Conservation (phyloP, 2,113 vertebrate genomes). For the Myiopsitta monachus region DNA sequence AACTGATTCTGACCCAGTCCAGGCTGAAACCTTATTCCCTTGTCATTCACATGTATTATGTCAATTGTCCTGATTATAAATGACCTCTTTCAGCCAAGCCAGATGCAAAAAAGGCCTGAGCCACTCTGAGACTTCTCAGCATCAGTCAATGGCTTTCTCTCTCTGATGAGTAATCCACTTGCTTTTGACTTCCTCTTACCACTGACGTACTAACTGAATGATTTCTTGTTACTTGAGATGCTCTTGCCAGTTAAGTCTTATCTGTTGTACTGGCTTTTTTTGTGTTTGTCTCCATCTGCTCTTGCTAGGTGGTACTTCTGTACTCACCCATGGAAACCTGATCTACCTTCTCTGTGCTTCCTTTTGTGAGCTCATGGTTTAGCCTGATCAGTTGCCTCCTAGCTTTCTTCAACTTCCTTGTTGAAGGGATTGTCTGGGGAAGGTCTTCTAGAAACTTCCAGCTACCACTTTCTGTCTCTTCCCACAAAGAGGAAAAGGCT, state of each 20-base stretch:
- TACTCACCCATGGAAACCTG: background rate
- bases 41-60: background rate
- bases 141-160: background rate
- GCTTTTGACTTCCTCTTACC: background rate
- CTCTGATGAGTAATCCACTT: background rate
- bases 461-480: background rate
- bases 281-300: background rate
- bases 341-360: background rate
- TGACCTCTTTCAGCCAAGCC: background rate
- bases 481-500: background rate
- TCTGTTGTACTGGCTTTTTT: background rate
- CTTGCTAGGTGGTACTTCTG: background rate
- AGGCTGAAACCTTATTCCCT: background rate
- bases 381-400: accelerated
- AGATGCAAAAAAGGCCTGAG: background rate
- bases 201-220: background rate
- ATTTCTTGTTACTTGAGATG: background rate
- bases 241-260: background rate
- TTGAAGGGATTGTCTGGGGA: accelerated
- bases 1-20: background rate
- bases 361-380: background rate
- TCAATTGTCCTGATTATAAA: background rate
- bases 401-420: background rate
- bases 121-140: background rate
- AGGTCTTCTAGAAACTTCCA: background rate